Evolutionary conservation across 1,140 invertebrate species (phyloP).

Genomic region (Halyomorpha halys): DNA sequence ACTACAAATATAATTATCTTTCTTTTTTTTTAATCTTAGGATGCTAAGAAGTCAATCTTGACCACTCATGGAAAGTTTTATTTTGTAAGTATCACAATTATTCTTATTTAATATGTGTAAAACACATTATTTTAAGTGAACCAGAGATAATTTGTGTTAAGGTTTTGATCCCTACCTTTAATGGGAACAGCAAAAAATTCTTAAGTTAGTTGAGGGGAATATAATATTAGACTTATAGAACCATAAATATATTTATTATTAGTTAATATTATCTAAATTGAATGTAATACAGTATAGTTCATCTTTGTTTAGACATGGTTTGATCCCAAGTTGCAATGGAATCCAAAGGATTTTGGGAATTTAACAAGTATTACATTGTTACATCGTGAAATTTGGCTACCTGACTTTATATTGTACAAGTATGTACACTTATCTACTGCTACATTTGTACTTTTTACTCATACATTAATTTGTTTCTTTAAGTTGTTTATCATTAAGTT

Average conservation of each 20-base stretch:
- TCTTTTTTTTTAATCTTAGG: not conserved
- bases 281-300: too few relatives aligned
- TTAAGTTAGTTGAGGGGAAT: too few relatives aligned
- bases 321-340: conserved; percentile 8
- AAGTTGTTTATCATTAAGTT: not conserved
- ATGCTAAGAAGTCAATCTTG: conserved; percentile 10
- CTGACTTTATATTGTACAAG: conserved; percentile 7
- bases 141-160: too few relatives aligned
- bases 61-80: conserved; percentile 7
- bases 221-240: too few relatives aligned
- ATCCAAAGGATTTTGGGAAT: conserved; percentile 5
- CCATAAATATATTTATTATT: too few relatives aligned
- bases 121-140: not conserved
- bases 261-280: too few relatives aligned
- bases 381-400: conserved; percentile 9
- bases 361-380: not conserved
- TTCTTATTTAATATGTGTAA: not conserved
- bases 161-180: too few relatives aligned
- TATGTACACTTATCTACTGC: not conserved
- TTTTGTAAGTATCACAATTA: conserved; percentile 3
- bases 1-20: too few relatives aligned
- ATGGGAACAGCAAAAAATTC: too few relatives aligned
- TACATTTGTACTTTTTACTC: too few relatives aligned
- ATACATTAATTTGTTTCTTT: too few relatives aligned
- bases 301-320: not conserved